These are phyloP conservation scores for Promerops cafer DNA, from an alignment of 2,113 vertebrate species.

Conservation along the genomic window DNA sequence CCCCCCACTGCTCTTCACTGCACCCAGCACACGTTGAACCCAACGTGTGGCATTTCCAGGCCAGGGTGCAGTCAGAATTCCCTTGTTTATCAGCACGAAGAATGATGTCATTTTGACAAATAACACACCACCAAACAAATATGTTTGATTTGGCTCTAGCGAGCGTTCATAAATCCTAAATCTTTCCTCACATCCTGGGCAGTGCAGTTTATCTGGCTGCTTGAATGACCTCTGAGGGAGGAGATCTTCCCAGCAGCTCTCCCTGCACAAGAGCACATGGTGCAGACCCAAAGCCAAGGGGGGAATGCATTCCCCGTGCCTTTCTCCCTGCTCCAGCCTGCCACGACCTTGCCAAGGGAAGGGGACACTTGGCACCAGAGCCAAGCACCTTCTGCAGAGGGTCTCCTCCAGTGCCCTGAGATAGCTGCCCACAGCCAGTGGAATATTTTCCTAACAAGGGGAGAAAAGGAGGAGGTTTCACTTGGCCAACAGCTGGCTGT, in stretches of 20 bases:
- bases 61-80: conserved; percentile 35
- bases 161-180: conserved; percentile 30
- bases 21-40: conserved; percentile 9
- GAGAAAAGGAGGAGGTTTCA: not conserved
- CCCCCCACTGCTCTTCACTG: not conserved
- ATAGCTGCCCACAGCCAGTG: not conserved
- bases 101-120: conserved; percentile 60
- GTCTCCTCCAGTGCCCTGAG: not conserved
- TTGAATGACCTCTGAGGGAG: conserved; percentile 35
- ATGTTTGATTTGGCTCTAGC: conserved; percentile 50
- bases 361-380: not conserved
- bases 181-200: conserved; percentile 54
- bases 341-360: not conserved
- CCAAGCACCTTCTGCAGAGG: not conserved
- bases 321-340: not conserved
- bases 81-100: conserved; percentile 38
- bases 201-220: conserved; percentile 37
- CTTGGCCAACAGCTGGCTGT: not conserved
- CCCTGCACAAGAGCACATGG: not conserved
- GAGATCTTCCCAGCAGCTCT: conserved; percentile 50
- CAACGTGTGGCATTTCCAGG: conserved; percentile 2
- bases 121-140: conserved; percentile 52
- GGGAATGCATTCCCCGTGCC: not conserved
- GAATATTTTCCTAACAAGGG: not conserved
- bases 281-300: not conserved